A percentile compares a stretch with the other conserved stretches of the same genome.
These are phyloP conservation scores for Carassius gibelio DNA, from an alignment of 2,113 vertebrate species.

Conservation along the genomic window DNA sequence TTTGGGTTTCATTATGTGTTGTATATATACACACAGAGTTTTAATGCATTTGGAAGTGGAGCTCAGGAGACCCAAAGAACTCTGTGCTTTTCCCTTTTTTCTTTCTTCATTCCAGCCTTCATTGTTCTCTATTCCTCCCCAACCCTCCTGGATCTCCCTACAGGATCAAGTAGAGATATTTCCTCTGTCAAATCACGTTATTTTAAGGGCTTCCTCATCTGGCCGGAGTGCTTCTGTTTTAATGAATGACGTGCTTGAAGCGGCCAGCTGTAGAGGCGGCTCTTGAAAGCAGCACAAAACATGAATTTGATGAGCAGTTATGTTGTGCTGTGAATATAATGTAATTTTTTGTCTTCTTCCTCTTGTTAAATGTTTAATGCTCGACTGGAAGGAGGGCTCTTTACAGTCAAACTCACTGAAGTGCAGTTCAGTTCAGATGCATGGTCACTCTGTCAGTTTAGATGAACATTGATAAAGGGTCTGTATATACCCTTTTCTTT, in stretches of 20 bases:
- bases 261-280: constrained; percentile 12
- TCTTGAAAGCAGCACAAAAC: constrained; percentile 39
- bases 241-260: constrained; percentile 37
- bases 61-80: neutral
- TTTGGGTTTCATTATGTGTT: constrained; percentile 24
- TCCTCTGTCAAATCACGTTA: constrained; percentile 35
- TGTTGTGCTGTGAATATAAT: constrained; percentile 8
- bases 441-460: neutral
- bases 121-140: neutral
- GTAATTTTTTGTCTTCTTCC: neutral
- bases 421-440: constrained; percentile 8
- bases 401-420: neutral
- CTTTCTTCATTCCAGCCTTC: constrained; percentile 25
- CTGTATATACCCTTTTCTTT: neutral
- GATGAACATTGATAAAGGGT: neutral
- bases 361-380: constrained; percentile 20
- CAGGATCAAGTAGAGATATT: constrained; percentile 34
- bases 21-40: constrained; percentile 15
- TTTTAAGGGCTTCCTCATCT: constrained; percentile 36
- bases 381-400: neutral
- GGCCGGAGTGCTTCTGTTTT: constrained; percentile 14
- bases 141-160: constrained; percentile 19
- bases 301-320: constrained; percentile 25
- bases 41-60: constrained; percentile 14
- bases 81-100: constrained; percentile 22